Evolutionary conservation across 2,888 invertebrate species (phyloP).

Genomic region (Diaperis boleti): DNA sequence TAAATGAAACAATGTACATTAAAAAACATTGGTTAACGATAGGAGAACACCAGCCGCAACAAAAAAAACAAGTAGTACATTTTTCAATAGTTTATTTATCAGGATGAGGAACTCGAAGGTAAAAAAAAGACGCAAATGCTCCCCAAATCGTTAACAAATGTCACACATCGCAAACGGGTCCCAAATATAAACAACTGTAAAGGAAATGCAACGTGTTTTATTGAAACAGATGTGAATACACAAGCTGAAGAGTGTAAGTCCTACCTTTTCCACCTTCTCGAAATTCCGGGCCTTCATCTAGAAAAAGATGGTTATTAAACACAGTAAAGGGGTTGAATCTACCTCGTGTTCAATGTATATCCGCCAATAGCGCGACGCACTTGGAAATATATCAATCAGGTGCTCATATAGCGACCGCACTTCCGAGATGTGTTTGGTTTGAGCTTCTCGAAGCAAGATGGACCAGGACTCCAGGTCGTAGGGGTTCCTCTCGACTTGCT

Average conservation of each 20-base stretch:
- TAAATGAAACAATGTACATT: conserved; percentile 3
- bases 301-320: no score
- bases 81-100: conserved; percentile 44
- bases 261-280: conserved; percentile 98
- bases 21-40: conserved; percentile 56
- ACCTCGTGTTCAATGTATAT: conserved; percentile 99
- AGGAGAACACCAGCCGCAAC: conserved; percentile 50
- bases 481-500: conserved; percentile 86
- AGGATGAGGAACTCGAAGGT: conserved; percentile 20
- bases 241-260: conserved; percentile 46
- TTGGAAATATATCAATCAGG: conserved; percentile 93
- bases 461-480: conserved; percentile 99
- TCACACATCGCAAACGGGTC: conserved; percentile 37
- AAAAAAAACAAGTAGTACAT: conserved; percentile 47
- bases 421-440: conserved; percentile 87
- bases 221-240: conserved; percentile 15
- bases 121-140: conserved; percentile 51
- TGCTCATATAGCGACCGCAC: conserved; percentile 94
- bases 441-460: conserved; percentile 92
- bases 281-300: conserved; percentile 98
- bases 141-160: conserved; percentile 57
- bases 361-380: conserved; percentile 98
- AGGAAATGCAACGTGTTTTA: conserved; percentile 10
- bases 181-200: conserved; percentile 16
- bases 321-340: no score